A percentile compares a stretch with the other conserved stretches of the same genome.
Conservation (phyloP, 2,888 invertebrate species). For the Leistus spinibarbis region DNA sequence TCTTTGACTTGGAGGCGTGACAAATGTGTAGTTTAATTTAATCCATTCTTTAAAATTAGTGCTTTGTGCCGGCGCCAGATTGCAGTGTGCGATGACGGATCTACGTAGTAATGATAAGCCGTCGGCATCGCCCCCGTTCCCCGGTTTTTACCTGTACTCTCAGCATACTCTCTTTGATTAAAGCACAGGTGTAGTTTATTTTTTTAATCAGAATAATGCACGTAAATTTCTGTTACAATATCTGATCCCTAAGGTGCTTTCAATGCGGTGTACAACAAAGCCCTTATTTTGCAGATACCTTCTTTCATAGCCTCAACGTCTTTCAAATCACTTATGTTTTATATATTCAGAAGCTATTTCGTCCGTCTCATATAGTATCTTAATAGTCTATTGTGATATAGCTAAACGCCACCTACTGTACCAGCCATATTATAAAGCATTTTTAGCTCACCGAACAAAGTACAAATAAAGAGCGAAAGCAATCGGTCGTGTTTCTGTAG, state of each 20-base stretch:
- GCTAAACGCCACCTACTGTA: too few relatives aligned
- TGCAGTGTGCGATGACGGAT: neutral
- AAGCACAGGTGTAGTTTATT: conserved; percentile 39
- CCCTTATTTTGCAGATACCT: neutral
- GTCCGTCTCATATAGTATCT: too few relatives aligned
- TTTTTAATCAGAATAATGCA: conserved; percentile 42
- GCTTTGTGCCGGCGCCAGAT: neutral
- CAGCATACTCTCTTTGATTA: conserved; percentile 41
- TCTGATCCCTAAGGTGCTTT: conserved; percentile 17
- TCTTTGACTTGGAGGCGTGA: too few relatives aligned
- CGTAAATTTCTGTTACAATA: conserved; percentile 38
- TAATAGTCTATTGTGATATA: too few relatives aligned
- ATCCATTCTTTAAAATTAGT: neutral
- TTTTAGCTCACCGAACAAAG: too few relatives aligned
- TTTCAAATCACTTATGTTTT: neutral
- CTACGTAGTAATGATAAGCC: neutral
- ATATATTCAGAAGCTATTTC: too few relatives aligned
- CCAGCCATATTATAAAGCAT: too few relatives aligned
- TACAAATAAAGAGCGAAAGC: too few relatives aligned
- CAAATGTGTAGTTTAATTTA: too few relatives aligned
- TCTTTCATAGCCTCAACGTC: neutral
- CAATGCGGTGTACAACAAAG: neutral
- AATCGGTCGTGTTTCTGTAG: too few relatives aligned
- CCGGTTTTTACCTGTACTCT: neutral
- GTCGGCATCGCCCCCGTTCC: neutral